Evolutionary conservation across 2,797 vertebrate genomes (phyloP), one percentile per base, ranked within the genome.

Genomic region (Anguilla obscura): DNA sequence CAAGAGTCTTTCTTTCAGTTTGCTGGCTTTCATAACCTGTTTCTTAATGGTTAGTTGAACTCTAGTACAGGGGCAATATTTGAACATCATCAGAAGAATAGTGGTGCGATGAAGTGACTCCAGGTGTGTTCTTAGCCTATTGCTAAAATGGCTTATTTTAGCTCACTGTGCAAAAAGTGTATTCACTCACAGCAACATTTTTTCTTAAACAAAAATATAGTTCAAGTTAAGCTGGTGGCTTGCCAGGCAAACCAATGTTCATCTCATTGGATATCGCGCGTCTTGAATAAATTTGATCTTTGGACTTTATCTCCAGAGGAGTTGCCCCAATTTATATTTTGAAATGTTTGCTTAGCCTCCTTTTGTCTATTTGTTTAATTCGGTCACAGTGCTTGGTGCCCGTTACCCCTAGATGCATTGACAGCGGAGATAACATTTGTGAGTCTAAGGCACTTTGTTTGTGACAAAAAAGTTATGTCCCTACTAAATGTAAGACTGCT

Each of bases 331-430:
- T 86, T 89, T 33, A 84, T 48, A 33, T 90, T 85, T 86, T 88
- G 86, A 63, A 89, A 90, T 90, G 30, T 88, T 88, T 90, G 85
- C 74, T 89, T 80, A 86, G 66, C 79, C 84, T 86, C 10, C 27
- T 87, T 86, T 88, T 40, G 86, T 86, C 89, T 85, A 54, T 87
- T 89, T 90, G 83, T 69, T 90, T 88, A 84, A 89, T 89, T 88
- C 36, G 33, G 88, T 88, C 80, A 83, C 66, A 33, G 69, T 16
- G 45, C 21, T 40, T 60, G 50, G 52, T 63, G 12, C 30, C 50
- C 74, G 48, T 79, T 52, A 79, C 54, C 71, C 69, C n/a, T 48
- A 85, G 69, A 10, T 58, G 0, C 83, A 76, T 56, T 27, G 36
- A 79, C 54, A 52, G 82, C 0, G 52, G 66, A 76, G 9, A 14